Evolutionary conservation across 2,888 invertebrate genomes (phyloP).

Genomic region (Anticlea derivata): DNA sequence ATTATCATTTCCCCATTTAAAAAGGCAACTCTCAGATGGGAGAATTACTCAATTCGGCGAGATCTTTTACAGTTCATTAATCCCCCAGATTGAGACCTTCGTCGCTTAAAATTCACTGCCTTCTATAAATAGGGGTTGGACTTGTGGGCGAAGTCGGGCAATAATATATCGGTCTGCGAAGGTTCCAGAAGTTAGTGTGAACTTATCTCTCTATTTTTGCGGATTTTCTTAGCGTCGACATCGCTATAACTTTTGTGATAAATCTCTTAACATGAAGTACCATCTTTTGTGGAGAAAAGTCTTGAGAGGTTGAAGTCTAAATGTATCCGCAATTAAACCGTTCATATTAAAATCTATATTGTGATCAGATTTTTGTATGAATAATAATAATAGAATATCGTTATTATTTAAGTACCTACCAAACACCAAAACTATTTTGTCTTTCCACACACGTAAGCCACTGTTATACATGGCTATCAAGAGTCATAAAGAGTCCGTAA

Average conservation of each 20-base stretch:
- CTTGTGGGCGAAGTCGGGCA: slow-evolving; percentile 34
- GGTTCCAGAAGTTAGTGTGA: slow-evolving; percentile 16
- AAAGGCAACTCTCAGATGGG: slow-evolving; percentile 50
- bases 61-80: slow-evolving; percentile 80
- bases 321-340: too few species aligned
- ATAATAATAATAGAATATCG: too few species aligned
- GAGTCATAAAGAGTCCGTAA: too few species aligned
- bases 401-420: too few species aligned
- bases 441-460: too few species aligned
- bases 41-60: slow-evolving; percentile 71
- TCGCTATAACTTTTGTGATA: slow-evolving; percentile 24
- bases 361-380: too few species aligned
- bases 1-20: slow-evolving; percentile 60
- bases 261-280: slow-evolving; percentile 19
- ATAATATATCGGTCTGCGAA: slow-evolving; percentile 32
- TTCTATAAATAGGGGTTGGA: slow-evolving; percentile 56
- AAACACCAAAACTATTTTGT: too few species aligned
- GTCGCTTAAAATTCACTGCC: slow-evolving; percentile 61
- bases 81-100: slow-evolving; percentile 66
- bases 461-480: too few species aligned
- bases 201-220: slow-evolving; percentile 29
- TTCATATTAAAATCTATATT: too few species aligned
- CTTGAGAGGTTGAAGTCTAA: not conserved
- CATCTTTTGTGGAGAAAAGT: not conserved
- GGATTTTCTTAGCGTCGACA: slow-evolving; percentile 22